phyloP scores from a whole-genome alignment of 2,797 vertebrate genomes.

The Darevskia mixta region DNA sequence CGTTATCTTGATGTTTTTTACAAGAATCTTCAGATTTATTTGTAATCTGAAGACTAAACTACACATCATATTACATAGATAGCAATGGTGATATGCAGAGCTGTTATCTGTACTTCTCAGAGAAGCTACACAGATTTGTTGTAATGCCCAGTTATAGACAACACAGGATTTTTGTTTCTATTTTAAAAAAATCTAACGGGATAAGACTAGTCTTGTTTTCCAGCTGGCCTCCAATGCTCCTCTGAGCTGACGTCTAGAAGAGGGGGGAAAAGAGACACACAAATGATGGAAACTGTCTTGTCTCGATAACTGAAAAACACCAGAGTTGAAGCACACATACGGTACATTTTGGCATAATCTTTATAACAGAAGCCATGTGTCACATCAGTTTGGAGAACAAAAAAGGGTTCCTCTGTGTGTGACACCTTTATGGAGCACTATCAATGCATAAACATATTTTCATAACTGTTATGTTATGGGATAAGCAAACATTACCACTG shows the following conservation, averaged over 20 bases:
- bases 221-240: conserved; percentile 57
- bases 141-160: conserved; percentile 61
- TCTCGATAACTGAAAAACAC: not conserved
- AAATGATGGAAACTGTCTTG: not conserved
- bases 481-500: not conserved
- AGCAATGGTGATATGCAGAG: conserved; percentile 9
- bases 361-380: not conserved
- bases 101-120: conserved; percentile 37
- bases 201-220: conserved; percentile 73
- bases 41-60: conserved; percentile 26
- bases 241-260: conserved; percentile 44
- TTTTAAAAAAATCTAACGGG: conserved; percentile 15
- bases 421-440: not conserved
- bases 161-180: conserved; percentile 77
- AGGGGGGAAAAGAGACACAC: conserved; percentile 16
- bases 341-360: not conserved
- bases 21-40: not conserved
- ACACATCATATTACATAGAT: not conserved
- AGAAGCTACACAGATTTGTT: conserved; percentile 53
- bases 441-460: not conserved
- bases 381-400: not conserved
- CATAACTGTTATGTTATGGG: not conserved
- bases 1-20: no score
- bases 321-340: not conserved
- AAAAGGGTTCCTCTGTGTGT: not conserved